Evolutionary conservation across 2,113 vertebrate species (phyloP).

Genomic region (Apodemus sylvaticus): DNA sequence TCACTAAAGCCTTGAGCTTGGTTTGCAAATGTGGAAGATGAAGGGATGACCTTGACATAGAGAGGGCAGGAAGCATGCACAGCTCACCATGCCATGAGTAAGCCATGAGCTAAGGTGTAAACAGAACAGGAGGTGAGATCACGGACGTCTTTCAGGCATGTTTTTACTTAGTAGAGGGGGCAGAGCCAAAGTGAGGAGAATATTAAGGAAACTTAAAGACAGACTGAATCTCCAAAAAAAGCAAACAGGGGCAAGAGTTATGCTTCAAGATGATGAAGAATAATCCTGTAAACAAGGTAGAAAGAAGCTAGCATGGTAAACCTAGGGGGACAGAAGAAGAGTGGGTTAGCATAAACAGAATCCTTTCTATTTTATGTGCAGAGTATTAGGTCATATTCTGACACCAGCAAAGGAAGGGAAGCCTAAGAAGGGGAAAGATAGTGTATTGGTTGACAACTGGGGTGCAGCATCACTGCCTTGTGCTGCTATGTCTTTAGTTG

Average conservation of each 20-base stretch:
- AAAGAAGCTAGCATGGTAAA: background rate
- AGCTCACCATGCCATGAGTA: background rate
- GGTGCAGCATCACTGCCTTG: background rate
- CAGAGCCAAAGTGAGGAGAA: background rate
- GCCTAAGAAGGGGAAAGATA: background rate
- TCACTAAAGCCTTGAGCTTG: background rate
- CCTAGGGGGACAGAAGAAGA: background rate
- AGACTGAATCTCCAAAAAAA: background rate
- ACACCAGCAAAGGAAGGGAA: background rate
- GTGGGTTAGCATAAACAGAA: background rate
- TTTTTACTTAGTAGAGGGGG: background rate
- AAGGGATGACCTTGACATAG: background rate
- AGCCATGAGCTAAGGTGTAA: background rate
- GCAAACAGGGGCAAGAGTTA: background rate
- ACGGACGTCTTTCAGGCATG: background rate
- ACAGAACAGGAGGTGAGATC: background rate
- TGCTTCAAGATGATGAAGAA: background rate
- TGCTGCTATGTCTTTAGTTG: background rate
- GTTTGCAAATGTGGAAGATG: background rate
- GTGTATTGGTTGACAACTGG: background rate
- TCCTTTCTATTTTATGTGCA: background rate
- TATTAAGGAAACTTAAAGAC: background rate
- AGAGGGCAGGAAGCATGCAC: background rate
- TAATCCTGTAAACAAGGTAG: background rate
- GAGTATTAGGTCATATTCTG: background rate